Percentiles rank a stretch among this genome's conserved stretches.
phyloP scores from a whole-genome alignment of 2,888 invertebrate species.

The Carpatolechia fugitivella region DNA sequence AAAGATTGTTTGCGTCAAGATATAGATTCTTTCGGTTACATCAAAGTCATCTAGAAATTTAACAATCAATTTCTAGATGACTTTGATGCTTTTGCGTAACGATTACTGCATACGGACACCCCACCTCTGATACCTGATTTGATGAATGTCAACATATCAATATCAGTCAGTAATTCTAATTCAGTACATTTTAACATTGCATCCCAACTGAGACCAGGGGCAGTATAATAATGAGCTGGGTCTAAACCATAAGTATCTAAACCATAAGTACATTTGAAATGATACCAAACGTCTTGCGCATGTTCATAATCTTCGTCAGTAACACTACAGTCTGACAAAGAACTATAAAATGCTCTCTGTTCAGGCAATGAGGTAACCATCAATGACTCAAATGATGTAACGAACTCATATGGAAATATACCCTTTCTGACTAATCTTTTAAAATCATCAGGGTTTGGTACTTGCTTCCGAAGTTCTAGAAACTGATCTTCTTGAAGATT shows the following conservation, averaged over 20 bases:
- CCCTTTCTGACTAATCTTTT: too few relatives aligned
- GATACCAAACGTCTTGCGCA: slow-evolving; percentile 30
- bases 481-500: too few relatives aligned
- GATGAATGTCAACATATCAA: slow-evolving; percentile 23
- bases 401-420: too few relatives aligned
- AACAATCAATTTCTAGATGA: too few relatives aligned
- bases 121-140: slow-evolving; percentile 27
- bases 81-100: slow-evolving; percentile 42
- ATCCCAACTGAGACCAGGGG: slow-evolving; percentile 32
- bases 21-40: slow-evolving; percentile 26
- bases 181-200: slow-evolving; percentile 28
- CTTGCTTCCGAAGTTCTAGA: too few relatives aligned
- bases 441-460: too few relatives aligned
- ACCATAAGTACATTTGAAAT: slow-evolving; percentile 37
- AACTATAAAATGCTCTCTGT: too few relatives aligned
- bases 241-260: slow-evolving; percentile 29
- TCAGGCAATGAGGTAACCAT: too few relatives aligned
- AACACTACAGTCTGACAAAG: too few relatives aligned
- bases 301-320: slow-evolving; percentile 27
- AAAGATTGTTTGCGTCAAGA: slow-evolving; percentile 44
- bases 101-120: slow-evolving; percentile 26
- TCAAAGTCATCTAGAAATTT: slow-evolving; percentile 31
- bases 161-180: slow-evolving; percentile 25
- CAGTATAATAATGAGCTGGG: slow-evolving; percentile 29
- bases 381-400: too few relatives aligned